phyloP scores from a whole-genome alignment of 2,888 invertebrate species.

The Thecophora atra region DNA sequence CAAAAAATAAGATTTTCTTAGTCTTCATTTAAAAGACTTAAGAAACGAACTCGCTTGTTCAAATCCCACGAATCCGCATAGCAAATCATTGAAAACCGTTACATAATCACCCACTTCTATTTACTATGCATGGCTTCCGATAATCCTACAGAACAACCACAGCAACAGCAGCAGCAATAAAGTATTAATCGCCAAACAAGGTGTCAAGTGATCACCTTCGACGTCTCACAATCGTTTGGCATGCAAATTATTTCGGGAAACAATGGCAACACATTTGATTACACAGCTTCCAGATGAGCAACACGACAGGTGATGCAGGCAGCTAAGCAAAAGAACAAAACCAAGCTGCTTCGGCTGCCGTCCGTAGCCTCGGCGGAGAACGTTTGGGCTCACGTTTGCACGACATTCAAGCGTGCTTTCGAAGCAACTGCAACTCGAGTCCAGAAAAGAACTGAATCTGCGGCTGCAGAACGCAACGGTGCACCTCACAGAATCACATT shows the following conservation, averaged over 20 bases:
- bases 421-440: conserved; percentile 13
- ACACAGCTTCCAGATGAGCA: conserved; percentile 16
- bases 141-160: conserved; percentile 46
- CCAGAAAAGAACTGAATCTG: not conserved
- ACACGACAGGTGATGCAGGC: conserved; percentile 49
- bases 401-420: conserved; percentile 43
- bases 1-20: too few relatives aligned
- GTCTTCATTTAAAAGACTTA: conserved; percentile 12
- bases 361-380: not conserved
- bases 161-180: conserved; percentile 12
- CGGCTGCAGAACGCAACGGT: not conserved
- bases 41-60: not conserved
- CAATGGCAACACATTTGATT: conserved; percentile 14
- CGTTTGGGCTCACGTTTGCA: conserved; percentile 40
- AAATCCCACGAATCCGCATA: too few relatives aligned
- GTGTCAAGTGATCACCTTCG: conserved; percentile 57
- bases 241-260: conserved; percentile 57
- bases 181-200: conserved; percentile 50
- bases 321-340: conserved; percentile 5
- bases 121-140: too few relatives aligned
- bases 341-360: not conserved
- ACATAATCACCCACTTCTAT: too few relatives aligned
- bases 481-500: conserved; percentile 50
- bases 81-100: too few relatives aligned
- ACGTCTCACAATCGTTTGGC: conserved; percentile 28